Conservation (phyloP, 92 coral and sea anemone species). For the Zoanthus sociatus region DNA sequence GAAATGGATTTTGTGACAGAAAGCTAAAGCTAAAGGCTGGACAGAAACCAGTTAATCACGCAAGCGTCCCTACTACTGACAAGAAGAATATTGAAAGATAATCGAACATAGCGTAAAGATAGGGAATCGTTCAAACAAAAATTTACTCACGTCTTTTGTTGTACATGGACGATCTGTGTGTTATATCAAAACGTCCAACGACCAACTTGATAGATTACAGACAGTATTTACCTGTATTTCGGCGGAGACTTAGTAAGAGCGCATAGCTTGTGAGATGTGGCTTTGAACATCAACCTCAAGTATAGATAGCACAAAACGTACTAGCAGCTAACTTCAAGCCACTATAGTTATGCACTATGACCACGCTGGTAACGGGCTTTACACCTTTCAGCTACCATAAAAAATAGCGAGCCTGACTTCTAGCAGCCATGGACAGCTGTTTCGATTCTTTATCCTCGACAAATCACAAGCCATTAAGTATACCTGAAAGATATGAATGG, state of each 20-base stretch:
- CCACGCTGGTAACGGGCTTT: not conserved
- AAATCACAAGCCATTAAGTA: constrained; percentile 13
- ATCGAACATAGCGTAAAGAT: constrained; percentile 44
- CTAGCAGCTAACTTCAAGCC: too few species aligned
- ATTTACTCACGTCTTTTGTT: constrained; percentile 7
- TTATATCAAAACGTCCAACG: constrained; percentile 53
- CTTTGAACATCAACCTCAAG: too few species aligned
- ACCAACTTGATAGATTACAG: constrained; percentile 44
- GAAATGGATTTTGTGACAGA: constrained; percentile 52
- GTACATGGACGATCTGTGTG: constrained; percentile 49
- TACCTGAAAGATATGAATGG: constrained; percentile 40
- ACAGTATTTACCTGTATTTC: constrained; percentile 22
- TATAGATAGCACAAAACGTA: too few species aligned
- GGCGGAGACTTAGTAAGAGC: not conserved
- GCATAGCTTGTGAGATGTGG: too few species aligned
- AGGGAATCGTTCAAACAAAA: constrained; percentile 61
- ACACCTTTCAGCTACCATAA: too few species aligned
- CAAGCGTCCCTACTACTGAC: constrained; percentile 56
- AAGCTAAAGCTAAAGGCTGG: constrained; percentile 58
- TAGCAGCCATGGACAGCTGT: constrained; percentile 24
- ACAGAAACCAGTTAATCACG: constrained; percentile 17
- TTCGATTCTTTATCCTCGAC: constrained; percentile 5
- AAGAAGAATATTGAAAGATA: constrained; percentile 56
- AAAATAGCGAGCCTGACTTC: too few species aligned
- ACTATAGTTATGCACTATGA: too few species aligned